Evolutionary conservation across 2,113 vertebrate genomes (phyloP).

Genomic region (Tichodroma muraria): DNA sequence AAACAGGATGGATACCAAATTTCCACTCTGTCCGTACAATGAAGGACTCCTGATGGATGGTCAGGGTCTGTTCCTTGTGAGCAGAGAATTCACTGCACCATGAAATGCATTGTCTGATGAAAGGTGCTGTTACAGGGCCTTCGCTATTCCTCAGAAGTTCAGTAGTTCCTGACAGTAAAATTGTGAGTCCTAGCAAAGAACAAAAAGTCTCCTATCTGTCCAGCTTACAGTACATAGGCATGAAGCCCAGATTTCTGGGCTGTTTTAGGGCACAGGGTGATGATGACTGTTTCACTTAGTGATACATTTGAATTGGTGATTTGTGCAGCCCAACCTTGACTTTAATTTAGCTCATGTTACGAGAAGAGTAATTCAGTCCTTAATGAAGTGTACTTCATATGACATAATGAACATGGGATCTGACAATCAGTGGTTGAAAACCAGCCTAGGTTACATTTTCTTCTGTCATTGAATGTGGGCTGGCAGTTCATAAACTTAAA

Average conservation of each 20-base stretch:
- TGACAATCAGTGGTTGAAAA: slow-evolving; percentile 60
- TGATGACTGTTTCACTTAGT: slow-evolving; percentile 36
- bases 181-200: background rate
- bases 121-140: background rate
- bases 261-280: slow-evolving; percentile 42
- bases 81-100: background rate
- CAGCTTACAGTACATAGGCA: background rate
- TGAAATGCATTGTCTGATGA: background rate
- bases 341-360: slow-evolving; percentile 70
- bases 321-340: slow-evolving; percentile 50
- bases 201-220: background rate
- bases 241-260: slow-evolving; percentile 31
- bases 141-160: background rate
- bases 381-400: slow-evolving; percentile 65
- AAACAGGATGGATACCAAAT: background rate
- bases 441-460: slow-evolving; percentile 49
- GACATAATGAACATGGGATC: slow-evolving; percentile 62
- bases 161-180: slow-evolving; percentile 2
- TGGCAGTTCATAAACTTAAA: slow-evolving; percentile 67
- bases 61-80: background rate
- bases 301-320: slow-evolving; percentile 60
- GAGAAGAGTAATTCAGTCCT: slow-evolving; percentile 61
- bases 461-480: slow-evolving; percentile 57
- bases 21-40: background rate
- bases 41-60: background rate